Evolutionary conservation across 92 coral and sea anemone species (phyloP).

Genomic region (Palythoa grandis): DNA sequence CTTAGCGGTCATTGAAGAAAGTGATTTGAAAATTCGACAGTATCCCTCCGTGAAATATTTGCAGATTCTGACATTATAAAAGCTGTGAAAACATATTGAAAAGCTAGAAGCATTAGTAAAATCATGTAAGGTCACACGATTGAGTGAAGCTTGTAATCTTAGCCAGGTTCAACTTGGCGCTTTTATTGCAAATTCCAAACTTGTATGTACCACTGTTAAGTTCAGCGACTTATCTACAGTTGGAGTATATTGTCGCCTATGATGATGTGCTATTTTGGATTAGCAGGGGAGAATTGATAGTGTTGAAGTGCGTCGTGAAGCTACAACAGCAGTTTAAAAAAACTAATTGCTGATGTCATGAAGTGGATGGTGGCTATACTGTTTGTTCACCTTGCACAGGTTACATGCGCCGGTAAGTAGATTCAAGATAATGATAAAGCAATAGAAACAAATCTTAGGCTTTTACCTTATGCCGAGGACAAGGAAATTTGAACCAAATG

Average conservation of each 20-base stretch:
- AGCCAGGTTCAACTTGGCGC: not conserved
- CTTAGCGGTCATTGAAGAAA: not conserved
- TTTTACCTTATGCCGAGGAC: too few relatives aligned
- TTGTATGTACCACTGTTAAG: not conserved
- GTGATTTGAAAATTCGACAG: not conserved
- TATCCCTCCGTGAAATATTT: not conserved
- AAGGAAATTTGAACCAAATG: too few relatives aligned
- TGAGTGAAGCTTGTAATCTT: not conserved
- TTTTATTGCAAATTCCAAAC: not conserved
- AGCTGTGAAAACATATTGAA: too few relatives aligned
- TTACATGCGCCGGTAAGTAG: conserved; percentile 35
- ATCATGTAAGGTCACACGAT: not conserved
- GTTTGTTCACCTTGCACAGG: conserved; percentile 1
- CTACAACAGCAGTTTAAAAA: not conserved
- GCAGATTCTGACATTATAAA: not conserved
- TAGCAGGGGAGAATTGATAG: not conserved
- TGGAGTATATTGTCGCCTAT: not conserved
- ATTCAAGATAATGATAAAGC: not conserved
- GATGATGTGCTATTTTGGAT: not conserved
- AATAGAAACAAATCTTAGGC: not conserved
- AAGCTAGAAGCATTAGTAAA: not conserved
- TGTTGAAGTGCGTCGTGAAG: not conserved
- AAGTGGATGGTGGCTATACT: conserved; percentile 34
- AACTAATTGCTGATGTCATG: not conserved
- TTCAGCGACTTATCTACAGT: not conserved